phyloP scores from a whole-genome alignment of 2,797 vertebrate species.

The Geotrypetes seraphini region DNA sequence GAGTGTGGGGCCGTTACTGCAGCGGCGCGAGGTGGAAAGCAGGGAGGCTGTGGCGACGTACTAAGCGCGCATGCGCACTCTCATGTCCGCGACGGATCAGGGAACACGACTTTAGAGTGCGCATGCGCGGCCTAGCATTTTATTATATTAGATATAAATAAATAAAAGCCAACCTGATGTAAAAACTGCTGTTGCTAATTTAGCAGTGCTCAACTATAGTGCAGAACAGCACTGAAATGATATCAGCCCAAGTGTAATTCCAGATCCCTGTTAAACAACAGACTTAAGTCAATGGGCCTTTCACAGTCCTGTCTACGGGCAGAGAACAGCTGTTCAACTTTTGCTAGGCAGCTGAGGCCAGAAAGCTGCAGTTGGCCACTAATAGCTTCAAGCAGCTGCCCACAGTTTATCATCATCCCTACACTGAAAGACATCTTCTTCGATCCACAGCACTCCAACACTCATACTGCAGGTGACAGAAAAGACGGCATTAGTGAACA shows the following conservation, averaged over 20 bases:
- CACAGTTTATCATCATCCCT: slow-evolving; percentile 44
- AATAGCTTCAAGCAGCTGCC: slow-evolving; percentile 68
- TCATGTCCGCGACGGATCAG: too few relatives aligned
- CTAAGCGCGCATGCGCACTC: too few relatives aligned
- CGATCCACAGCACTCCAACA: slow-evolving; percentile 13
- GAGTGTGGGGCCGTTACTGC: too few relatives aligned
- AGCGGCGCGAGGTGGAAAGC: too few relatives aligned
- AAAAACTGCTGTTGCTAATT: slow-evolving; percentile 44
- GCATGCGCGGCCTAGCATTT: too few relatives aligned
- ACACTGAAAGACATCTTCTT: slow-evolving; percentile 39
- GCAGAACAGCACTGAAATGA: slow-evolving; percentile 42
- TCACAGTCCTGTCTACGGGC: slow-evolving; percentile 54
- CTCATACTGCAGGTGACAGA: slow-evolving; percentile 42
- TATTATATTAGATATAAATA: too few relatives aligned
- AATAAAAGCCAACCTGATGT: slow-evolving; percentile 18
- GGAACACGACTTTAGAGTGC: too few relatives aligned
- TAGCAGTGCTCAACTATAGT: slow-evolving; percentile 19
- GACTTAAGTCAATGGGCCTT: slow-evolving; percentile 71
- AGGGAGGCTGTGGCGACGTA: too few relatives aligned
- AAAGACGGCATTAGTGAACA: slow-evolving; percentile 3
- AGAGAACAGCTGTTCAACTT: slow-evolving; percentile 83
- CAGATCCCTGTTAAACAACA: slow-evolving; percentile 52
- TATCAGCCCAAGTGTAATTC: slow-evolving; percentile 53
- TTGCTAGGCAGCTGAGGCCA: slow-evolving; percentile 85
- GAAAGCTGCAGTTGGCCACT: slow-evolving; percentile 53